Base-by-base conservation (phyloP, 2,888 invertebrate species). In the Drosophila colorata region DNA sequence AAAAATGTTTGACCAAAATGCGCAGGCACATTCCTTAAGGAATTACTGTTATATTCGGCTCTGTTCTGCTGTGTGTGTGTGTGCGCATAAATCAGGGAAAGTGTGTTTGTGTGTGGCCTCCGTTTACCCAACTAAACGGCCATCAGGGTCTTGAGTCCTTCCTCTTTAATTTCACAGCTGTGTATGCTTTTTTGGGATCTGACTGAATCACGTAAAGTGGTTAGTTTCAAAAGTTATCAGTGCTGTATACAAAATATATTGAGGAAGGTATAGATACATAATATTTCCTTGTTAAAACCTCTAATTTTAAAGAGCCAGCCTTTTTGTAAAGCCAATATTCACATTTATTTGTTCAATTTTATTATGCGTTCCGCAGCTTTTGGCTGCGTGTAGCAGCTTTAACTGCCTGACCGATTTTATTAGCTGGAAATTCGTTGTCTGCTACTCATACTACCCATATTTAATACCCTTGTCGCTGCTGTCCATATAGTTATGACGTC, bases 341-440 rank as follows among this genome's bases (percentile, higher is more conserved):
- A 35, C 28, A 14, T 59, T 41, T 68, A 23, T 48, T 52, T 59
- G n/a, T 11, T n/a, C 13, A 14, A 20, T 59, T 67, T 59, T 52
- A 46, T 49, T 38, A 48, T 64, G 28, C 13, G 33, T 13, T 47
- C 18, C 47, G 40, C 20, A 57, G 43, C 31, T 37, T 16, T 60
- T 16, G 16, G 18, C 4, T 35, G 52, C 31, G 35, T 37, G 59
- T 18, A 35, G 53, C 41, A 59, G 74, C 65, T 69, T 66, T 75
- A 68, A 73, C 73, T 59, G 77, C 60, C 69, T 69, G 83, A 44
- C 56, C 63, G 67, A 73, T 86, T 86, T 86, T 83, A 80, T 80
- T 80, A 74, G 81, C 81, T 84, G 71, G 56, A 60, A 80, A 70
- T 75, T 57, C 31, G 18, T 41, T 44, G 11, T n/a, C 46, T 64